Evolutionary conservation across 2,888 invertebrate genomes (phyloP).

Genomic region (Scaeva pyrastri): DNA sequence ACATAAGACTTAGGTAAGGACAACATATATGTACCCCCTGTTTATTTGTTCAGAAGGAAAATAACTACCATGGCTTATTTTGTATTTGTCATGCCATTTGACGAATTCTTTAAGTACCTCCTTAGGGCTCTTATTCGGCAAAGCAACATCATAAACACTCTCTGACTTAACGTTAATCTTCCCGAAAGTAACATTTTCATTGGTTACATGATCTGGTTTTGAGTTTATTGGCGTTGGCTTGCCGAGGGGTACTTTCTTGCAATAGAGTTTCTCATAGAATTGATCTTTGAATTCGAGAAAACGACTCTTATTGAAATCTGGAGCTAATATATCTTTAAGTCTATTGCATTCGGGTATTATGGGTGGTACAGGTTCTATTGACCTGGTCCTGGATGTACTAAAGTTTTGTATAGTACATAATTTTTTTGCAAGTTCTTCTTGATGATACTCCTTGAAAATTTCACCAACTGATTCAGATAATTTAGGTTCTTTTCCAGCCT

Average conservation of each 20-base stretch:
- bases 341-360: conserved; percentile 71
- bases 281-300: conserved; percentile 80
- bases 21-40: conserved; percentile 77
- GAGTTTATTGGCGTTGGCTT: conserved; percentile 76
- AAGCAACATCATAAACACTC: conserved; percentile 76
- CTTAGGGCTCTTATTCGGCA: conserved; percentile 78
- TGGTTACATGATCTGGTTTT: conserved; percentile 79
- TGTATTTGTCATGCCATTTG: conserved; percentile 79
- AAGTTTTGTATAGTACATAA: conserved; percentile 77
- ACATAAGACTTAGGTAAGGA: no score
- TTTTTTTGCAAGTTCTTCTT: conserved; percentile 79
- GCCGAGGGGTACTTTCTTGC: conserved; percentile 79
- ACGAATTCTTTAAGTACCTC: conserved; percentile 78
- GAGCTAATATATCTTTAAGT: conserved; percentile 78
- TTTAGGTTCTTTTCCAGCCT: conserved; percentile 77
- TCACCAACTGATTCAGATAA: conserved; percentile 39
- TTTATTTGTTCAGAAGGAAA: conserved; percentile 80
- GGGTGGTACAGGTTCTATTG: conserved; percentile 45
- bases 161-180: conserved; percentile 40
- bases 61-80: conserved; percentile 81
- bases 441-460: conserved; percentile 74
- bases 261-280: conserved; percentile 81
- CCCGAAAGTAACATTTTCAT: conserved; percentile 79
- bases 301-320: conserved; percentile 80
- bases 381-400: neutral